Conservation (phyloP, 2,113 vertebrate genomes). For the Perca flavescens region DNA sequence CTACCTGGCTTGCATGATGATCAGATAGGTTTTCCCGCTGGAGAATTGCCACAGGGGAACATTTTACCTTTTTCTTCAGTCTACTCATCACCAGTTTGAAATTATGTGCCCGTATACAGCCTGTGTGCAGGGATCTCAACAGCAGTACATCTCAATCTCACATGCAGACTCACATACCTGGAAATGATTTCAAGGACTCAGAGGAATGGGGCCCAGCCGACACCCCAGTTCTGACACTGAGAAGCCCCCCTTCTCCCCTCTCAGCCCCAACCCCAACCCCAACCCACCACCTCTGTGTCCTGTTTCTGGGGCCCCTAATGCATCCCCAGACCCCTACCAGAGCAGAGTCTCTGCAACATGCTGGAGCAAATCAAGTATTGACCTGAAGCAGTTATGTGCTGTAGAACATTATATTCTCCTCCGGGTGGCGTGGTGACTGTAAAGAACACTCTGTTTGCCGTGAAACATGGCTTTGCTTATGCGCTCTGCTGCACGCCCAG, state of each 20-base stretch:
- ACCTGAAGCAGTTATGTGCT: constrained; percentile 96
- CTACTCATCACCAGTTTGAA: constrained; percentile 86
- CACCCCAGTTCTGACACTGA: constrained; percentile 35
- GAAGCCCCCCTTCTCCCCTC: background rate
- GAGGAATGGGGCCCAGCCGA: constrained; percentile 65
- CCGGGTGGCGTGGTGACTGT: constrained; percentile 90
- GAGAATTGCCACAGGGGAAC: constrained; percentile 85
- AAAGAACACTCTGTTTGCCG: constrained; percentile 93
- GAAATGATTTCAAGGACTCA: constrained; percentile 79
- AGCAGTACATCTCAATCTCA: constrained; percentile 24
- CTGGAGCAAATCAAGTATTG: constrained; percentile 96
- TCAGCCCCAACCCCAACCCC: background rate
- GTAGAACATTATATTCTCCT: constrained; percentile 96
- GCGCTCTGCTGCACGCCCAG: constrained; percentile 87
- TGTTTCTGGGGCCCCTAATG: constrained; percentile 89
- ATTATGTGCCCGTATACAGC: constrained; percentile 37
- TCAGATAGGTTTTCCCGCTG: constrained; percentile 84
- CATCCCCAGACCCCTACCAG: constrained; percentile 90
- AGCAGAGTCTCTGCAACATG: constrained; percentile 91
- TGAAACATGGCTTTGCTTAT: constrained; percentile 98
- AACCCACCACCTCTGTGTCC: constrained; percentile 63
- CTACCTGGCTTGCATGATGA: constrained; percentile 67
- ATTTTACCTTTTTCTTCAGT: constrained; percentile 89
- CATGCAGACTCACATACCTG: constrained; percentile 78
- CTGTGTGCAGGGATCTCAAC: constrained; percentile 18